Percentiles rank a stretch among this genome's conserved stretches.
Conservation (phyloP, 2,888 invertebrate species). For the Sphecodes monilicornis region DNA sequence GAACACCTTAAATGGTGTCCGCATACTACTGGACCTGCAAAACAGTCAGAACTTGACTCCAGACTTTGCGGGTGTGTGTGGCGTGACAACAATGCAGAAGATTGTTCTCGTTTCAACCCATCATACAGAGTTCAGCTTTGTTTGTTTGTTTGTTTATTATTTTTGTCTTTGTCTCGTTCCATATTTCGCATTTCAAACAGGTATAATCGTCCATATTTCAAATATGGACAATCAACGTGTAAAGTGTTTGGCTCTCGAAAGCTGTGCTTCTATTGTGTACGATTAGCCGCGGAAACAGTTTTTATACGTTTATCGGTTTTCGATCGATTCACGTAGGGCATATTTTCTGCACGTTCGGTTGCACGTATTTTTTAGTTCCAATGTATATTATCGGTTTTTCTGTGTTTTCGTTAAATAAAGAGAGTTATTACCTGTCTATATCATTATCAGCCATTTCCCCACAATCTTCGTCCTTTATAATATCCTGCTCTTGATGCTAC, state of each 20-base stretch:
- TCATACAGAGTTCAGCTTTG: conserved; percentile 31
- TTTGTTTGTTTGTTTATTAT: background rate
- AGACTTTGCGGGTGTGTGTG: conserved; percentile 58
- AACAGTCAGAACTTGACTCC: conserved; percentile 81
- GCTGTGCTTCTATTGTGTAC: conserved; percentile 10
- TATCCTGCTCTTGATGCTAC: conserved; percentile 49
- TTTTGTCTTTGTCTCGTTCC: conserved; percentile 43
- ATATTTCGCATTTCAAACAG: conserved; percentile 22
- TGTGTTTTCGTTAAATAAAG: conserved; percentile 31
- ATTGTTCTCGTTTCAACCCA: conserved; percentile 50
- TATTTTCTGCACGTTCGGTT: conserved; percentile 61
- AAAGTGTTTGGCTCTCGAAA: conserved; percentile 24
- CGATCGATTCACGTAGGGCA: conserved; percentile 41
- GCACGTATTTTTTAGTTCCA: conserved; percentile 1
- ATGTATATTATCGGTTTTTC: conserved; percentile 22
- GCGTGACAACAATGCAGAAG: conserved; percentile 39
- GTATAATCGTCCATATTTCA: conserved; percentile 25
- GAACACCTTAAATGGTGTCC: conserved; percentile 77
- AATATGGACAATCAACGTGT: conserved; percentile 34
- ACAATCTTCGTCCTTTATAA: conserved; percentile 35
- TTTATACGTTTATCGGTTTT: conserved; percentile 8
- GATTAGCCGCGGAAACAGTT: conserved; percentile 7
- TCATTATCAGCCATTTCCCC: conserved; percentile 36
- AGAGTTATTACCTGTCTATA: conserved; percentile 60
- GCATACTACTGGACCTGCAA: conserved; percentile 80